These are phyloP conservation scores for Drosophila melanosoma DNA, from an alignment of 2,888 invertebrate genomes.

Conservation along the genomic window DNA sequence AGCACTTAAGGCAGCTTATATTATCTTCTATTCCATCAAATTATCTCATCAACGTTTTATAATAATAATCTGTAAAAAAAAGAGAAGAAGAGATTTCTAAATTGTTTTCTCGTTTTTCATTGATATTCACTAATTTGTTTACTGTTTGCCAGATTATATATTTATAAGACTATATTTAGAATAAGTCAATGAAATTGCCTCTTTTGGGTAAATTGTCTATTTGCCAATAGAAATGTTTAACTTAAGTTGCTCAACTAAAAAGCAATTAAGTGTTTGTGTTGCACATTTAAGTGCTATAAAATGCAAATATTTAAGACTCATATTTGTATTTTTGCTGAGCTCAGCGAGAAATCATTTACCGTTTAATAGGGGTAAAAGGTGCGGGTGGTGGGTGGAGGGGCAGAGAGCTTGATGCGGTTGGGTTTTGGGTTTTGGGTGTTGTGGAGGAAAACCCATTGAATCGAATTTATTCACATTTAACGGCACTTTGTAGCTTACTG, in stretches of 20 bases:
- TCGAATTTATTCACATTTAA: conserved; percentile 29
- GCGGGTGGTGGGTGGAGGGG: background rate
- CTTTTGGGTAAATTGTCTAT: no score
- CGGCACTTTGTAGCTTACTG: conserved; percentile 17
- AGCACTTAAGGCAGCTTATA: background rate
- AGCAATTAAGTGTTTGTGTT: conserved; percentile 45
- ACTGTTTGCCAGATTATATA: background rate
- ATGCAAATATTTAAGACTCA: conserved; percentile 38
- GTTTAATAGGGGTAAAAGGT: background rate
- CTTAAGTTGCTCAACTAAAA: conserved; percentile 24
- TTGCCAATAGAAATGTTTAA: background rate
- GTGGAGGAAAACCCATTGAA: conserved; percentile 14
- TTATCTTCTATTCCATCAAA: background rate
- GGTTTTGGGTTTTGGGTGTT: background rate
- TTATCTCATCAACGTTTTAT: no score
- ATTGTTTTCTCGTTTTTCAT: background rate
- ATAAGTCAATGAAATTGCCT: no score
- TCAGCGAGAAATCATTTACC: conserved; percentile 30
- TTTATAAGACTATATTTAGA: background rate
- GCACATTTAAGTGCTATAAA: conserved; percentile 41
- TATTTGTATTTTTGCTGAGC: conserved; percentile 39
- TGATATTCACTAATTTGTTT: background rate
- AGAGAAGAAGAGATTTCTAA: no score
- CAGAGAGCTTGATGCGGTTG: background rate
- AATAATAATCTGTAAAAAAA: no score